Evolutionary conservation across 2,113 vertebrate species (phyloP), one percentile per base, ranked within the genome.

Genomic region (Alosa alosa): DNA sequence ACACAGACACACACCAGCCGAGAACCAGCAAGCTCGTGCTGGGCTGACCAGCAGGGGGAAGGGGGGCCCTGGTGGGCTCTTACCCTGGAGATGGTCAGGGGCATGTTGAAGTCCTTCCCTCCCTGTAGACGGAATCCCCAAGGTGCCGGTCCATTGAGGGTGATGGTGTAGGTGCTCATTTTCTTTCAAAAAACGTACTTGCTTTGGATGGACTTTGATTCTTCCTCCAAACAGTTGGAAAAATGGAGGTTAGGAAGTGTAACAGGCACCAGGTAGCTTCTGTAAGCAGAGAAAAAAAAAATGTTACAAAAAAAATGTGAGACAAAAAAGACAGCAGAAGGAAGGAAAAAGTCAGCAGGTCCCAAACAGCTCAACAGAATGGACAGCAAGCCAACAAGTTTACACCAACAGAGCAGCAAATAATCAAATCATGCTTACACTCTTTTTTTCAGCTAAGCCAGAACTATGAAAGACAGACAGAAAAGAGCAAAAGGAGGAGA

Each of bases 61-160:
- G 22, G 64, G 31, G 13, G 72, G 72, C 25, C 9, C 9, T 20
- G 39, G 5, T 22, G 2, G n/a, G 22, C 22, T 55, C 88, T 97
- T 95, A 97, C 97, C 94, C 96, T 95, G 89, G 97, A 97, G 93
- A 97, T 98, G 90, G 97, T 97, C 92, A 97, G 94, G 31, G 97
- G 97, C 96, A 97, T 97, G 91, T 97, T 97, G 97, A 99, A 99
- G 94, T 99, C 98, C 92, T 99, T 99, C 81, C 98, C 98, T 11
- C 98, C 98, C 89, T 99, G 98, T 87, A 99, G 95, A 39, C 98
- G 96, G 94, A 99, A 99, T 88, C 98, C 98, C 98, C 98, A 99
- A 0, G 98, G 98, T 13, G 97, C 97, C 0, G 97, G 96, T 92
- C 98, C 98, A 0, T 93, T 93, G 89, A 99, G 96, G 39, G 94